Evolutionary conservation across 2,888 invertebrate genomes (phyloP).

Genomic region (Ennomos quercinarius): DNA sequence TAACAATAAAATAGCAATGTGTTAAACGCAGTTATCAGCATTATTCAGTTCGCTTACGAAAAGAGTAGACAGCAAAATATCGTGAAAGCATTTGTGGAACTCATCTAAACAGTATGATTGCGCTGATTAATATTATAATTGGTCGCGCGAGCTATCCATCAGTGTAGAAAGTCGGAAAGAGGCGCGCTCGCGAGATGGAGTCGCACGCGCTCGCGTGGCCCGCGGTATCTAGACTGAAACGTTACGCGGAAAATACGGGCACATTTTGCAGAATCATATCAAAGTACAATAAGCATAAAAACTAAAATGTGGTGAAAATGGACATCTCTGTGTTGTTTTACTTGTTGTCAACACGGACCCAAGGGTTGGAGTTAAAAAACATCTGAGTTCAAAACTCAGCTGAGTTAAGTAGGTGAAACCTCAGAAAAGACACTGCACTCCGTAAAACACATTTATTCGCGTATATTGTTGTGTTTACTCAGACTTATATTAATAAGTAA

Average conservation of each 20-base stretch:
- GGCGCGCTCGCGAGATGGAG: conserved; percentile 53
- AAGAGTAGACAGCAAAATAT: conserved; percentile 31
- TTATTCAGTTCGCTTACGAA: conserved; percentile 25
- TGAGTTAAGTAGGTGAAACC: no score
- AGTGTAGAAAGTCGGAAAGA: conserved; percentile 84
- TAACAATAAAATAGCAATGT: not conserved
- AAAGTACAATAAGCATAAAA: not conserved
- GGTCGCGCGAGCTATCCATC: conserved; percentile 79
- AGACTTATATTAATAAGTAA: no score
- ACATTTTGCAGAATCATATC: conserved; percentile 38
- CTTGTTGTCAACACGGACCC: no score
- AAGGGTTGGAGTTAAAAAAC: no score
- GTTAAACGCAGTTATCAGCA: conserved; percentile 11
- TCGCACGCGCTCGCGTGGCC: conserved; percentile 65
- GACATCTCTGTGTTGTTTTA: no score
- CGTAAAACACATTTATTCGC: no score
- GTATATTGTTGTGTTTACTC: no score
- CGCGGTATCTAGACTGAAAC: conserved; percentile 77
- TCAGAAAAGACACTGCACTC: no score
- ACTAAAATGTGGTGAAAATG: no score
- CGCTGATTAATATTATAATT: conserved; percentile 85
- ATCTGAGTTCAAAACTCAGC: no score
- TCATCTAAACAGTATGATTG: conserved; percentile 75
- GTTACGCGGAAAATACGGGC: conserved; percentile 62
- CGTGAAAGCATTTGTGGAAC: conserved; percentile 74